Evolutionary conservation across 23 tunicate species (phyloP).

Genomic region (Diplosoma virens): DNA sequence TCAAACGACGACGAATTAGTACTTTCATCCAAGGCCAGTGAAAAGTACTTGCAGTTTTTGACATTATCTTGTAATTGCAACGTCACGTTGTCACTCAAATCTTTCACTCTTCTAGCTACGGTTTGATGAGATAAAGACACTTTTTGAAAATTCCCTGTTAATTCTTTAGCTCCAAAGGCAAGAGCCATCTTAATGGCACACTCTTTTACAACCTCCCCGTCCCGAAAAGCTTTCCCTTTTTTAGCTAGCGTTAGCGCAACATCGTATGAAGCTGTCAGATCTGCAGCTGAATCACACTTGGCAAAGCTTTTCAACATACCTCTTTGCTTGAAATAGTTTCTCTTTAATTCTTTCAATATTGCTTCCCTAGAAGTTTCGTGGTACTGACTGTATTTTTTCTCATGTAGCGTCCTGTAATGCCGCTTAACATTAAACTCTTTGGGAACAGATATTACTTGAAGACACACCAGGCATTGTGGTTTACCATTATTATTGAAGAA

Average conservation of each 20-base stretch:
- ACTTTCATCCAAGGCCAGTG: conserved; percentile 18
- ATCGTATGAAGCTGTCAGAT: conserved; percentile 26
- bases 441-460: conserved; percentile 15
- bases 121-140: conserved; percentile 20
- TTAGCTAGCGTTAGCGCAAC: conserved; percentile 37
- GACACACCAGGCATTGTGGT: conserved; percentile 30
- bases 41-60: not conserved
- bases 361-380: conserved; percentile 37
- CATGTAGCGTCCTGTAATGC: conserved; percentile 25
- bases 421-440: conserved; percentile 24
- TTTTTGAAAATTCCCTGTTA: not conserved
- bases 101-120: conserved; percentile 3
- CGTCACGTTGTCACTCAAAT: conserved; percentile 3
- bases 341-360: conserved; percentile 18
- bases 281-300: conserved; percentile 8
- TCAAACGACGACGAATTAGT: no score
- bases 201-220: conserved; percentile 30
- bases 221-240: conserved; percentile 30
- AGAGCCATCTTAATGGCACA: conserved; percentile 24
- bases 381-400: conserved; percentile 28
- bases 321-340: conserved; percentile 7
- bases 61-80: not conserved
- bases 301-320: conserved; percentile 6
- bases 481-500: conserved; percentile 13
- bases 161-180: conserved; percentile 14